These are phyloP conservation scores for Rhagoletis zephyria DNA, from an alignment of 1,140 invertebrate species.

Conservation along the genomic window DNA sequence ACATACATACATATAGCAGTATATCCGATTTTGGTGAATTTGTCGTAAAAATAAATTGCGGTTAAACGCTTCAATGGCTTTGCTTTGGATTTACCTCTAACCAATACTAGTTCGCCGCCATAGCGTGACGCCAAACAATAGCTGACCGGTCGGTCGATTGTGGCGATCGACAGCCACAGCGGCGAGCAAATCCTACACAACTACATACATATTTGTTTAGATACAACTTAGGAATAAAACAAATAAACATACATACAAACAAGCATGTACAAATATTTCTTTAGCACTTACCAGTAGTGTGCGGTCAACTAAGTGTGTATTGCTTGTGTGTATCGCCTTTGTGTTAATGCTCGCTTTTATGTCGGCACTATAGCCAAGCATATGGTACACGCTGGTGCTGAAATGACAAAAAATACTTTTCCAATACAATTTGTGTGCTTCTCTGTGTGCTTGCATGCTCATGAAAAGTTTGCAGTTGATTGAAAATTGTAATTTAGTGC, in stretches of 20 bases:
- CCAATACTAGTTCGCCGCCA: neutral
- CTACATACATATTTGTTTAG: too few species aligned
- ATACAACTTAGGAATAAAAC: neutral
- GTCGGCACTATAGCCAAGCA: neutral
- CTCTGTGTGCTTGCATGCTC: neutral
- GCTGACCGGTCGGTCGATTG: neutral
- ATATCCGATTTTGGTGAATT: neutral
- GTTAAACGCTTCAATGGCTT: constrained; percentile 11
- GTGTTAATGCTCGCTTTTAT: neutral
- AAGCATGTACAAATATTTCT: neutral
- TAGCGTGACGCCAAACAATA: neutral
- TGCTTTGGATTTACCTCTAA: constrained; percentile 10
- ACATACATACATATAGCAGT: too few species aligned
- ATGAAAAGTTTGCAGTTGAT: constrained; percentile 14
- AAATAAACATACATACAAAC: neutral
- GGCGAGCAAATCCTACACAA: constrained; percentile 3
- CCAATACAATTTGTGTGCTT: neutral
- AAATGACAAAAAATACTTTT: neutral
- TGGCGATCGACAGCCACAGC: neutral
- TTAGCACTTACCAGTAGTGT: neutral
- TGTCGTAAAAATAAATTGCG: constrained; percentile 42
- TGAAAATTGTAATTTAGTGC: constrained; percentile 12
- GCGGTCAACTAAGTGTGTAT: neutral
- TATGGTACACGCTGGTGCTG: neutral
- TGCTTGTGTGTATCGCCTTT: too few species aligned